A percentile compares a stretch with the other conserved stretches of the same genome.
Conservation (phyloP, 2,113 vertebrate genomes). For the Engraulis encrasicolus region DNA sequence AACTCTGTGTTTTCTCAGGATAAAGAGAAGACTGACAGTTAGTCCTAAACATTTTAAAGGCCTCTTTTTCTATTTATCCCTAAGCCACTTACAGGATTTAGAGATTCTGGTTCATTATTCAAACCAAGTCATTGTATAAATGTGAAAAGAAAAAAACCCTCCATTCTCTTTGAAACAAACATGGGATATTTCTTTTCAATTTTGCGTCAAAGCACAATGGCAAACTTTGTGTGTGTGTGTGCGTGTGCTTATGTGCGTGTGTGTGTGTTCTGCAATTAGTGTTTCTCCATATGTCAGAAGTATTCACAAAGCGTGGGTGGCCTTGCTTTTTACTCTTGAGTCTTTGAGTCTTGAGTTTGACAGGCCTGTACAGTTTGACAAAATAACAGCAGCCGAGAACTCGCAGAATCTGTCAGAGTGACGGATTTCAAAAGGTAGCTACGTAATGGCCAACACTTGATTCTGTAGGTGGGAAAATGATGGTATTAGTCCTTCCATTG, state of each 20-base stretch:
- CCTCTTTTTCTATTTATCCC: background rate
- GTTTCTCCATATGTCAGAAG: background rate
- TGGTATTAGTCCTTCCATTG: background rate
- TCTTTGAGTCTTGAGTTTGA: background rate
- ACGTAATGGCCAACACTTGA: background rate
- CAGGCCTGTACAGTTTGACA: background rate
- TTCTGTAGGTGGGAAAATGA: background rate
- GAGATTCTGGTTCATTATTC: background rate
- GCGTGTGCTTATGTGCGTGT: no score
- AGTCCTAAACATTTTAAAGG: background rate
- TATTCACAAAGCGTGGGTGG: background rate
- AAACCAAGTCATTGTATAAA: background rate
- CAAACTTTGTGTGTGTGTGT: no score
- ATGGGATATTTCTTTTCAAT: background rate
- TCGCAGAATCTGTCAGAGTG: background rate
- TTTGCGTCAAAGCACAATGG: background rate
- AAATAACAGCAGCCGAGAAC: background rate
- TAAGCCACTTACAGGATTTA: background rate
- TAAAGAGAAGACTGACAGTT: background rate
- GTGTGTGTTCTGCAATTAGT: background rate
- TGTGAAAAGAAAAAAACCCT: background rate
- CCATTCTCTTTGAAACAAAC: background rate
- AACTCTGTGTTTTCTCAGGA: background rate
- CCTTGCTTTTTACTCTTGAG: background rate
- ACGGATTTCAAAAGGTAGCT: background rate